Base-by-base conservation (phyloP, 2,797 vertebrate species). In the Mus minutoides region DNA sequence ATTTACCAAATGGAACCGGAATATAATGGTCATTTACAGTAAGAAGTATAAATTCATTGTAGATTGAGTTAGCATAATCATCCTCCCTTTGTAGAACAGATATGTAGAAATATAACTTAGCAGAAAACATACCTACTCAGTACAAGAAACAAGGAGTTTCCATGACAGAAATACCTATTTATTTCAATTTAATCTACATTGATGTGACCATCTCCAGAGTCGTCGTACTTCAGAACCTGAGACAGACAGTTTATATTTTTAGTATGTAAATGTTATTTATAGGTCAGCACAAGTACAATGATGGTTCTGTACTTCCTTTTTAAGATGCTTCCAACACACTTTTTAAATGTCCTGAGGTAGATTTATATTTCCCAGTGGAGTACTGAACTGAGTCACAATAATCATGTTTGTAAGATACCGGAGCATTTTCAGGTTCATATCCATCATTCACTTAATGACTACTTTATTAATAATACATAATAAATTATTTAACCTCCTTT, bases 81-180 rank as follows among this genome's bases (percentile, higher is more conserved):
- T 80, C 88, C 3, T 94, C 46, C 91, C 75, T 62, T 64, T 71
- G 26, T 0, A 79, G 89, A 78, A 40, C 19, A 67, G 75, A 67
- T 95, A 94, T 90, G n/a, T 95, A 29, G 26, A 62, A 95, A 86
- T 71, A 88, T 95, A 96, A 96, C 90, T 97, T 83, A 93, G 52
- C 54, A 89, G 80, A 76, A 92, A 95, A 46, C 54, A 92, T 86
- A 73, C 88, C 73, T 92, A 43, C 79, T 86, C 60, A 83, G 64
- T 60, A 79, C 11, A 16, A 24, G 17, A 83, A 22, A 86, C 88
- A n/a, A 43, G 92, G 85, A 88, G 54, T 76, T 95, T 94, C 43
- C 86, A 88, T 76, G 60, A 83, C 7, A n/a, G 88, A 97, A 86
- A 89, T 80, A 52, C 46, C 86, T 94, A 86, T 93, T 92, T 88